These are phyloP conservation scores for Rhadina sibilatrix DNA, from an alignment of 2,113 vertebrate species.

Conservation along the genomic window DNA sequence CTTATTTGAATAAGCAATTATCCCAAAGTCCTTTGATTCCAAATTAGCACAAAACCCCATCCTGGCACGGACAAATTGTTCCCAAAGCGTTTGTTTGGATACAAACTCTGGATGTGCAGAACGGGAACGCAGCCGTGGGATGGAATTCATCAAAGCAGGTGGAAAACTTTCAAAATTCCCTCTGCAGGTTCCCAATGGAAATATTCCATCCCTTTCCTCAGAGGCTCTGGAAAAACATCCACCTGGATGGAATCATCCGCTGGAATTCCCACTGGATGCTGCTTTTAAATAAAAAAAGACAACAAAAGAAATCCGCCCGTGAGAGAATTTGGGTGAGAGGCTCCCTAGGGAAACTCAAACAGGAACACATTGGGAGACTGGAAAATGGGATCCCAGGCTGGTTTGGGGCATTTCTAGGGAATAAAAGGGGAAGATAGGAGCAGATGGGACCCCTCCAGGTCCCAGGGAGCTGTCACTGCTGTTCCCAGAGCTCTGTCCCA, in stretches of 20 bases:
- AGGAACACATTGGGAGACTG: accelerated
- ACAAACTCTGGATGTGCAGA: background rate
- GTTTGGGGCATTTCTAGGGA: background rate
- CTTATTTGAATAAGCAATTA: conserved; percentile 31
- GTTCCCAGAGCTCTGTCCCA: background rate
- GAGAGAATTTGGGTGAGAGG: background rate
- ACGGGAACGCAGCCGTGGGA: accelerated
- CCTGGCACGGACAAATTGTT: background rate
- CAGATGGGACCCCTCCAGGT: background rate
- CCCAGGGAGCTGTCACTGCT: accelerated
- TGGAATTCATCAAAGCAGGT: background rate
- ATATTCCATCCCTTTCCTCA: background rate
- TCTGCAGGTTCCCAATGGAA: accelerated
- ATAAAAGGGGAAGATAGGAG: background rate
- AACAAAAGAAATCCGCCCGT: accelerated
- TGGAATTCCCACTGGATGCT: accelerated
- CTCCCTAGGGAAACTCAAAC: background rate
- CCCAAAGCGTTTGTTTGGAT: background rate
- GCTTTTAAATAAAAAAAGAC: background rate
- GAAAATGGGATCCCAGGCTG: background rate
- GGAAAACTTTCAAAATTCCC: background rate
- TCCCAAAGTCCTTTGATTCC: conserved; percentile 13
- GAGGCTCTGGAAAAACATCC: background rate
- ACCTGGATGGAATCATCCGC: accelerated
- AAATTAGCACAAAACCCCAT: background rate